phyloP scores from a whole-genome alignment of 2,888 invertebrate genomes.

The Hermodice carunculata region DNA sequence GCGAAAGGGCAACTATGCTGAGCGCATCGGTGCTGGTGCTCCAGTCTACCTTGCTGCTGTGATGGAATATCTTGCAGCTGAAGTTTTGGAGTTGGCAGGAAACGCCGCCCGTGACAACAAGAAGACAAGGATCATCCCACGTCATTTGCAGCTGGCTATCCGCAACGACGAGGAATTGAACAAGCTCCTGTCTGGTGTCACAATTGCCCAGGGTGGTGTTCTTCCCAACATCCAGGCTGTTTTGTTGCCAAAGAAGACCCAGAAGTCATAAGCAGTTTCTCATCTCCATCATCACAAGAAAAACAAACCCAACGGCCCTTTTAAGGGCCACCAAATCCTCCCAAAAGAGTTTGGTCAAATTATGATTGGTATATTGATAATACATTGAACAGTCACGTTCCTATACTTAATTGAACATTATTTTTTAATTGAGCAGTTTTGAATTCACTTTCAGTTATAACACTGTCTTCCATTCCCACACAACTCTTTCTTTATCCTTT shows the following conservation, averaged over 20 bases:
- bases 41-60: slow-evolving; percentile 70
- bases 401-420: no score
- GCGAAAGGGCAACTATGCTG: slow-evolving; percentile 68
- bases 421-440: no score
- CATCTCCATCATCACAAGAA: not conserved
- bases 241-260: slow-evolving; percentile 80
- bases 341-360: not conserved
- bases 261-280: slow-evolving; percentile 22
- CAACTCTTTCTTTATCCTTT: no score
- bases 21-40: slow-evolving; percentile 68
- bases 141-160: slow-evolving; percentile 83
- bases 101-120: slow-evolving; percentile 73
- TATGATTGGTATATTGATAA: no score
- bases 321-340: slow-evolving; percentile 37
- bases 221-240: slow-evolving; percentile 82
- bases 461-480: no score
- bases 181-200: slow-evolving; percentile 80
- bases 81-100: slow-evolving; percentile 71
- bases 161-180: slow-evolving; percentile 86
- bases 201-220: slow-evolving; percentile 87
- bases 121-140: slow-evolving; percentile 78
- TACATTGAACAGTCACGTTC: no score
- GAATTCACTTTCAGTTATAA: no score
- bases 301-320: slow-evolving; percentile 36
- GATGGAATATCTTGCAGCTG: slow-evolving; percentile 74